Evolutionary conservation across 2,888 invertebrate species (phyloP).

Genomic region (Athetis lepigone): DNA sequence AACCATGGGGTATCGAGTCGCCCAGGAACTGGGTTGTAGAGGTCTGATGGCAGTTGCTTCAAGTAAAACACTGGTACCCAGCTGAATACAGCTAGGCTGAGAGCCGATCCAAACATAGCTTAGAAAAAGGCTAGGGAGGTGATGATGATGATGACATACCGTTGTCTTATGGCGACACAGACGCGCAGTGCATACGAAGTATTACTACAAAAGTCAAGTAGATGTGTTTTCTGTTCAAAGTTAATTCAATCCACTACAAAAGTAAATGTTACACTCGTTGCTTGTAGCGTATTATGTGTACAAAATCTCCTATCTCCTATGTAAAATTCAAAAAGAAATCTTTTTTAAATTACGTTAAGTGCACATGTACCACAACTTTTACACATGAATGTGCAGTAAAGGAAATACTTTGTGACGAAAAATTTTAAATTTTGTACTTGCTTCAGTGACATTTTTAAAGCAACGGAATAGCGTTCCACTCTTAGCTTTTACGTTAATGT

Average conservation of each 20-base stretch:
- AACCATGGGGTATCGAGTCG: too few relatives aligned
- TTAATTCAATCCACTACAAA: too few relatives aligned
- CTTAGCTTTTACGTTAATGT: constrained; percentile 59
- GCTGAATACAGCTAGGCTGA: too few relatives aligned
- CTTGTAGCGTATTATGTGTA: too few relatives aligned
- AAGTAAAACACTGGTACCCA: too few relatives aligned
- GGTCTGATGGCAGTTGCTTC: too few relatives aligned
- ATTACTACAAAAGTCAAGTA: not conserved
- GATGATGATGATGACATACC: too few relatives aligned
- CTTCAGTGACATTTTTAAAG: constrained; percentile 64
- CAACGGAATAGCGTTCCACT: constrained; percentile 54
- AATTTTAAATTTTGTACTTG: constrained; percentile 54
- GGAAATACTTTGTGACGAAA: constrained; percentile 50
- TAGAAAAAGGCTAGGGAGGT: too few relatives aligned
- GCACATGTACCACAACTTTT: constrained; percentile 20
- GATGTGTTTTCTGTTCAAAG: not conserved
- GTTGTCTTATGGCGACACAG: not conserved
- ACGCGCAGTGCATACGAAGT: not conserved
- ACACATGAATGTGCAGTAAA: constrained; percentile 33
- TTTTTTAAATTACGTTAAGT: constrained; percentile 22
- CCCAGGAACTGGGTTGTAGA: too few relatives aligned
- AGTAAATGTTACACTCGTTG: too few relatives aligned
- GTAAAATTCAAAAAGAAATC: constrained; percentile 1
- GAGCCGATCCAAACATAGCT: too few relatives aligned
- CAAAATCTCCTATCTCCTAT: too few relatives aligned